A percentile compares a stretch with the other conserved stretches of the same genome.
Evolutionary conservation across 1,140 invertebrate species (phyloP).

Genomic region (Macrobrachium rosenbergii): DNA sequence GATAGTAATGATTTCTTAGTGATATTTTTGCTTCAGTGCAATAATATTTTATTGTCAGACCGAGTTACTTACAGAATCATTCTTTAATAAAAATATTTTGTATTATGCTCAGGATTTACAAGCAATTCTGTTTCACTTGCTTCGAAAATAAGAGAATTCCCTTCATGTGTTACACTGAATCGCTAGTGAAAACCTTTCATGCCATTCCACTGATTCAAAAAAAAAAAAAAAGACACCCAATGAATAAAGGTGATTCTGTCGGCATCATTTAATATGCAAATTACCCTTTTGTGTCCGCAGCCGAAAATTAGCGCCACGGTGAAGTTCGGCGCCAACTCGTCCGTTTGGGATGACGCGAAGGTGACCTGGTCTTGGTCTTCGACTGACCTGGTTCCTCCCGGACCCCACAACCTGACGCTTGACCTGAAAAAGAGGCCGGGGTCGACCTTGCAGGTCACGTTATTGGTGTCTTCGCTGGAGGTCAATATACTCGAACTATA

Average conservation of each 20-base stretch:
- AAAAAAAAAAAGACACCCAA: neutral
- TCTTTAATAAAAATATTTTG: too few relatives aligned
- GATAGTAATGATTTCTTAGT: too few relatives aligned
- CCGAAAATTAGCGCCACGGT: conserved; percentile 33
- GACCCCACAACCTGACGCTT: conserved; percentile 44
- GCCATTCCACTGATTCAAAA: neutral
- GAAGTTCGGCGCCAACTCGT: conserved; percentile 45
- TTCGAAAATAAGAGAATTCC: neutral
- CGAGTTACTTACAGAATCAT: too few relatives aligned
- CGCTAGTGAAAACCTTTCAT: neutral
- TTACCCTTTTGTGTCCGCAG: neutral
- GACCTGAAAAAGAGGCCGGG: conserved; percentile 32
- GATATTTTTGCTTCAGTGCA: too few relatives aligned
- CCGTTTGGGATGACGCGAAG: conserved; percentile 19
- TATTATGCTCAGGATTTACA: too few relatives aligned
- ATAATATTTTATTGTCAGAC: too few relatives aligned
- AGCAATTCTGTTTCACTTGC: too few relatives aligned
- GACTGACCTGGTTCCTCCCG: conserved; percentile 11
- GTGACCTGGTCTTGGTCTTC: conserved; percentile 23
- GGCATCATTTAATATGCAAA: neutral
- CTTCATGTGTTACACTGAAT: neutral
- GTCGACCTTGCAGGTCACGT: conserved; percentile 20
- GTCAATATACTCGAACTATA: conserved; percentile 43
- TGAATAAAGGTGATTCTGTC: neutral
- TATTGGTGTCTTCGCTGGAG: conserved; percentile 13